A percentile compares a stretch with the other conserved stretches of the same genome.
Conservation (phyloP, 2,888 invertebrate genomes). For the Oscheius sp. region DNA sequence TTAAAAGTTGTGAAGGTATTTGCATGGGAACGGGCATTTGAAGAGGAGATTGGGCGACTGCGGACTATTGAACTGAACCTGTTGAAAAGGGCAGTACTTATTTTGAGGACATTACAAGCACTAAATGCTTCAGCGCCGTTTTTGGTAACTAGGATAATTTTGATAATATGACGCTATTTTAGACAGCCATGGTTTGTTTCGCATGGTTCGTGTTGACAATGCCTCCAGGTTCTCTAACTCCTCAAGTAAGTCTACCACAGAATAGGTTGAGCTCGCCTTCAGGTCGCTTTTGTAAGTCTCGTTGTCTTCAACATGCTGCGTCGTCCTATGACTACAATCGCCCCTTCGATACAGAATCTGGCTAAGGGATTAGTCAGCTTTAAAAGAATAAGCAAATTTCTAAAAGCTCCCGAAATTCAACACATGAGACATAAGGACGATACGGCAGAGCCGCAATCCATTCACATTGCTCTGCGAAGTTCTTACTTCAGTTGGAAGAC, state of each 20-base stretch:
- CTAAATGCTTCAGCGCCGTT: slow-evolving; percentile 50
- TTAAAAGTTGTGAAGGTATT: slow-evolving; percentile 35
- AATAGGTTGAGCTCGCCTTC: slow-evolving; percentile 8
- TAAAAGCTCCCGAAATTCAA: slow-evolving; percentile 23
- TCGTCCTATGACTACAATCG: slow-evolving; percentile 43
- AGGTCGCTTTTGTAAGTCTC: slow-evolving; percentile 50
- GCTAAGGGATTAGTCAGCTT: slow-evolving; percentile 34
- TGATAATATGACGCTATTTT: neutral
- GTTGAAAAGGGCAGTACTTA: neutral
- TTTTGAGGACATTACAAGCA: slow-evolving; percentile 46
- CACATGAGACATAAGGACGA: neutral
- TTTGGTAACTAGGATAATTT: slow-evolving; percentile 39
- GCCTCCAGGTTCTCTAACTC: slow-evolving; percentile 28
- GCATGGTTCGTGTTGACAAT: slow-evolving; percentile 28
- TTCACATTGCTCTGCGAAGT: slow-evolving; percentile 33
- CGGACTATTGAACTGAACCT: slow-evolving; percentile 20
- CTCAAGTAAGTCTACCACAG: slow-evolving; percentile 18
- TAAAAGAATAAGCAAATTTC: slow-evolving; percentile 20
- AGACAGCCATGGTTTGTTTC: slow-evolving; percentile 34
- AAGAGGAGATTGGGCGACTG: slow-evolving; percentile 29
- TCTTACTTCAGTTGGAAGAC: slow-evolving; percentile 50
- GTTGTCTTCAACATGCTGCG: slow-evolving; percentile 53
- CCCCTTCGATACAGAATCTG: slow-evolving; percentile 45
- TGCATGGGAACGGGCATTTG: slow-evolving; percentile 33
- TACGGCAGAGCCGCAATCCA: slow-evolving; percentile 10